A percentile compares a stretch with the other conserved stretches of the same genome.
Evolutionary conservation across 1,140 invertebrate genomes (phyloP).

Genomic region (Orchestia grillus): DNA sequence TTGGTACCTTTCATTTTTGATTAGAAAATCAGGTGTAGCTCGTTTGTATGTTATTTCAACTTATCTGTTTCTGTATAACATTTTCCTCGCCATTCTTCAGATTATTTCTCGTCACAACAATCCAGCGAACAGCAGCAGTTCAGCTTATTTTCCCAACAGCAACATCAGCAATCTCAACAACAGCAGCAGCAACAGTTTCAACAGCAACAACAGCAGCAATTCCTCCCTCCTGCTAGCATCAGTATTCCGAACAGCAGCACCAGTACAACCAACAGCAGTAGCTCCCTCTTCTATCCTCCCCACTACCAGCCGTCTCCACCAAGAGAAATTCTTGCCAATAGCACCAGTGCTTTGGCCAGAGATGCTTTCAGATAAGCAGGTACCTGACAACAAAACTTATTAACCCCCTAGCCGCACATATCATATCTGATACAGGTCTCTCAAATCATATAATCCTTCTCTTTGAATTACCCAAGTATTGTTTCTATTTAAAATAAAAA

Average conservation of each 20-base stretch:
- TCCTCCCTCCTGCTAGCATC: background rate
- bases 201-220: conserved; percentile 5
- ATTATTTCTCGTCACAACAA: conserved; percentile 25
- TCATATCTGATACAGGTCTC: too few species aligned
- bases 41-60: background rate
- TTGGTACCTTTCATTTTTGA: too few species aligned
- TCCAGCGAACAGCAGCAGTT: background rate
- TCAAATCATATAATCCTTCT: too few species aligned
- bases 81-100: background rate
- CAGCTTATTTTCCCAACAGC: background rate
- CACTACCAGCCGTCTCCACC: conserved; percentile 11
- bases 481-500: too few species aligned
- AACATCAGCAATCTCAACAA: conserved; percentile 13
- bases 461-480: background rate
- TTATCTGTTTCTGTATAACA: background rate
- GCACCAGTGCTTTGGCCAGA: background rate
- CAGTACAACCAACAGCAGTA: background rate
- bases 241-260: background rate
- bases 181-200: background rate
- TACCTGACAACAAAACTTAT: background rate
- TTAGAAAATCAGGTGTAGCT: too few species aligned
- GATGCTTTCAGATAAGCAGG: conserved; percentile 27
- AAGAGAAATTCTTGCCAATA: conserved; percentile 15
- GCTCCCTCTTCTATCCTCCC: background rate
- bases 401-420: background rate